A percentile compares a stretch with the other conserved stretches of the same genome.
phyloP scores from a whole-genome alignment of 1,140 invertebrate genomes.

The Idris sp. region DNA sequence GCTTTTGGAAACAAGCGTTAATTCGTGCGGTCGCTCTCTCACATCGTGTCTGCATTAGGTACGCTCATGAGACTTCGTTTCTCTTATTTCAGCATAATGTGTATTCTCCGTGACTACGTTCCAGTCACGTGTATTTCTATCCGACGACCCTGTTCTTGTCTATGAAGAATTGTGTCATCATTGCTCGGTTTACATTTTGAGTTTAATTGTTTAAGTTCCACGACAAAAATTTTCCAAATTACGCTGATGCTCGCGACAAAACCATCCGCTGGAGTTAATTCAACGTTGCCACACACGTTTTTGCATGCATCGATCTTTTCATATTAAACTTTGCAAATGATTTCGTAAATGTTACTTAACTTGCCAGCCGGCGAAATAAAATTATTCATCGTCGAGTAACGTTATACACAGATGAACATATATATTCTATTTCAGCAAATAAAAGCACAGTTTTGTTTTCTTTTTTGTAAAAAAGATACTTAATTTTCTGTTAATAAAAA shows the following conservation, averaged over 20 bases:
- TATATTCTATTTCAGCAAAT: too few species aligned
- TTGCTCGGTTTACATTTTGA: slow-evolving; percentile 38
- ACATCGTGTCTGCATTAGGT: slow-evolving; percentile 64
- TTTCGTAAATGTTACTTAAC: too few species aligned
- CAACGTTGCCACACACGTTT: background rate
- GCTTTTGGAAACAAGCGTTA: slow-evolving; percentile 78
- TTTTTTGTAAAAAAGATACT: too few species aligned
- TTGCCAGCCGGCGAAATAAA: too few species aligned
- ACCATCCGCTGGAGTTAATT: slow-evolving; percentile 9
- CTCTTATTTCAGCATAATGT: slow-evolving; percentile 59
- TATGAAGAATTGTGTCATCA: slow-evolving; percentile 43
- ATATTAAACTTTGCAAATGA: too few species aligned
- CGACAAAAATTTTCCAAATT: slow-evolving; percentile 16
- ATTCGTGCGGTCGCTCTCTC: slow-evolving; percentile 74
- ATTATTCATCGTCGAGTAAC: too few species aligned
- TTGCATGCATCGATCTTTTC: background rate
- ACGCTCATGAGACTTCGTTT: slow-evolving; percentile 63
- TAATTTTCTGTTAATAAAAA: too few species aligned
- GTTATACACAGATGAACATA: too few species aligned
- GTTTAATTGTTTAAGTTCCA: slow-evolving; percentile 35
- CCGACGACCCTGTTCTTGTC: slow-evolving; percentile 28
- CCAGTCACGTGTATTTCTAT: slow-evolving; percentile 35
- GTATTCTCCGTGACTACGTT: slow-evolving; percentile 49
- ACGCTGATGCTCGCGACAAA: slow-evolving; percentile 5
- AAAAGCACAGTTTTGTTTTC: too few species aligned